Conservation (phyloP, 2,888 invertebrate genomes). For the Idaea straminata region DNA sequence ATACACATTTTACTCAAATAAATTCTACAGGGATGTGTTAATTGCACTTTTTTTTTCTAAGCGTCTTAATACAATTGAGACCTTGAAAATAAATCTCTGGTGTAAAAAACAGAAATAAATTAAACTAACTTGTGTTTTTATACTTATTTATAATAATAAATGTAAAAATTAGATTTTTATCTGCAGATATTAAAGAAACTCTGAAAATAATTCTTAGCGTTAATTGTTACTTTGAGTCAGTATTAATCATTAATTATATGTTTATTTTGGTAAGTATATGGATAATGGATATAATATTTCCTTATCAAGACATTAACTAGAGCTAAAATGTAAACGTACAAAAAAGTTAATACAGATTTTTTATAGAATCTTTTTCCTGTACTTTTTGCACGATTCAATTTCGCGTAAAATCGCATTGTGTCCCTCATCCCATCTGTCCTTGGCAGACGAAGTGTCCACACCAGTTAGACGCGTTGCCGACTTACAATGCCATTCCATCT, state of each 20-base stretch:
- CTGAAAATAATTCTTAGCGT: not conserved
- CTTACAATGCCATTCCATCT: constrained; percentile 44
- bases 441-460: constrained; percentile 31
- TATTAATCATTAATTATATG: no score
- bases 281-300: no score
- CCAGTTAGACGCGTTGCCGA: constrained; percentile 41
- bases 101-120: not conserved
- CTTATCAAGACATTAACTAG: no score
- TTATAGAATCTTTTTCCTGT: no score
- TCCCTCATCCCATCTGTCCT: constrained; percentile 35
- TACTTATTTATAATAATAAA: not conserved
- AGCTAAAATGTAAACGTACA: no score
- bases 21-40: not conserved
- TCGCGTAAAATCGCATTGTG: constrained; percentile 7
- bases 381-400: not conserved
- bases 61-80: not conserved
- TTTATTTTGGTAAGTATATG: no score
- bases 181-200: not conserved
- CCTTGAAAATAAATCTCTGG: not conserved
- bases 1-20: no score
- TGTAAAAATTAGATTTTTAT: not conserved
- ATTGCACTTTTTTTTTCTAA: not conserved
- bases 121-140: not conserved
- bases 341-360: no score
- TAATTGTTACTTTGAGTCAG: not conserved